Evolutionary conservation across 2,888 invertebrate genomes (phyloP).

Genomic region (Andrena chrysosceles): DNA sequence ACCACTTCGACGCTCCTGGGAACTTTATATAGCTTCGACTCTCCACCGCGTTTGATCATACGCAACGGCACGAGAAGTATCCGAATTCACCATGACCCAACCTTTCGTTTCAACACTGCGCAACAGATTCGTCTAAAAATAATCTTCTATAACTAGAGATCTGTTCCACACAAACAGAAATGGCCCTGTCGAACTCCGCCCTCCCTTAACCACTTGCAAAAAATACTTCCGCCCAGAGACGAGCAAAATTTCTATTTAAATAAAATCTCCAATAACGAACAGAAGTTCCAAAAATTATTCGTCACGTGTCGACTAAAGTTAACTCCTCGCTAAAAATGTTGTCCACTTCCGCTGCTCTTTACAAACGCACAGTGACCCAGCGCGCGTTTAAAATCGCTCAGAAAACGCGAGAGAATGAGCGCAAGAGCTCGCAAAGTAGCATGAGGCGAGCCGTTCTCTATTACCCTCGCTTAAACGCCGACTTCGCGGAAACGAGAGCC

Average conservation of each 20-base stretch:
- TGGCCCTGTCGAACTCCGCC: no score
- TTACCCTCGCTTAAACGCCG: conserved; percentile 6
- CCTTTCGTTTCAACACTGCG: not conserved
- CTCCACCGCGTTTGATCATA: not conserved
- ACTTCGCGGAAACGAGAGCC: conserved; percentile 10
- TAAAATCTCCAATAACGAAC: no score
- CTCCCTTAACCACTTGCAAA: no score
- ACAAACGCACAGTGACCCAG: not conserved
- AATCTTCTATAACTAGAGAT: not conserved
- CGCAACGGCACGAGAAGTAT: conserved; percentile 1
- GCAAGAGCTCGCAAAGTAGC: not conserved
- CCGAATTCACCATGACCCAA: not conserved
- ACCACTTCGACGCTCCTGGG: not conserved
- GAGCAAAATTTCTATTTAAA: no score
- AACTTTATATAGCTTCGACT: conserved; percentile 12
- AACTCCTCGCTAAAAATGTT: no score
- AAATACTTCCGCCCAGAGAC: no score
- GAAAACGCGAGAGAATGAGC: not conserved
- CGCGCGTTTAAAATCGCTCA: not conserved
- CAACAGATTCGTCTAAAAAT: conserved; percentile 8
- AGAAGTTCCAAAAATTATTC: no score
- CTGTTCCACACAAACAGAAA: not conserved
- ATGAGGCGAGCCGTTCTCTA: not conserved
- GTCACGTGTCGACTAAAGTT: no score
- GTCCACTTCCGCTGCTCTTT: not conserved